Percentiles rank a stretch among this genome's conserved stretches.
Conservation (phyloP, 2,888 invertebrate species). For the Rhodophaea formosa region DNA sequence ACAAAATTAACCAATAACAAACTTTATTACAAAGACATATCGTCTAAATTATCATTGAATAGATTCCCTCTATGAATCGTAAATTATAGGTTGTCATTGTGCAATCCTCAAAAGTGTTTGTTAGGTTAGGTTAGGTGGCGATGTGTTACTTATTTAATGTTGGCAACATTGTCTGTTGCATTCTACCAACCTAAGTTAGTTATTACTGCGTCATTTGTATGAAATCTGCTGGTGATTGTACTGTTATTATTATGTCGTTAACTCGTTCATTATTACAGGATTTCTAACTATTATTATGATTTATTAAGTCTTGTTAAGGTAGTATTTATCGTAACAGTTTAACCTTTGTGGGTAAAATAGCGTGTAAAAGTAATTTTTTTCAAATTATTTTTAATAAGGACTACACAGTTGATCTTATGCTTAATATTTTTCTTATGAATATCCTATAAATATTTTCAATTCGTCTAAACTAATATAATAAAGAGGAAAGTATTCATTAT, state of each 20-base stretch:
- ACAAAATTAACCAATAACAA: slow-evolving; percentile 7
- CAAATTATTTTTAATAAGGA: too few species aligned
- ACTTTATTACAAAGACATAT: slow-evolving; percentile 7
- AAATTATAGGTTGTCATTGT: slow-evolving; percentile 7
- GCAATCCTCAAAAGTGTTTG: slow-evolving; percentile 11
- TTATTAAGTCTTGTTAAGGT: background rate
- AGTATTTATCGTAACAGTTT: background rate
- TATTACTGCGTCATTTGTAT: slow-evolving; percentile 13
- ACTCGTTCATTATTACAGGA: background rate
- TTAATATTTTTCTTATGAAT: too few species aligned
- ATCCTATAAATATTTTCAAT: too few species aligned
- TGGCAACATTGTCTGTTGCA: slow-evolving; percentile 16
- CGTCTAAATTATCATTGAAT: background rate
- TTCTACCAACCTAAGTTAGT: slow-evolving; percentile 12
- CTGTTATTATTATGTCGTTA: slow-evolving; percentile 13
- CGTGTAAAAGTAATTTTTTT: too few species aligned
- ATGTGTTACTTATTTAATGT: slow-evolving; percentile 11
- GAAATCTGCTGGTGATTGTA: slow-evolving; percentile 7
- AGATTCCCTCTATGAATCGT: background rate
- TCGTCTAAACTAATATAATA: too few species aligned
- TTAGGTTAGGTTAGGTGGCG: slow-evolving; percentile 14
- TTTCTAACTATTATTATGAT: background rate
- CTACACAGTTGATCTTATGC: too few species aligned
- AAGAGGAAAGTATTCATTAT: too few species aligned
- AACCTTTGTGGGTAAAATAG: background rate